Percentiles rank a stretch among this genome's conserved stretches.
Conservation (phyloP, 2,797 vertebrate genomes). For the Gambelia wislizenii region DNA sequence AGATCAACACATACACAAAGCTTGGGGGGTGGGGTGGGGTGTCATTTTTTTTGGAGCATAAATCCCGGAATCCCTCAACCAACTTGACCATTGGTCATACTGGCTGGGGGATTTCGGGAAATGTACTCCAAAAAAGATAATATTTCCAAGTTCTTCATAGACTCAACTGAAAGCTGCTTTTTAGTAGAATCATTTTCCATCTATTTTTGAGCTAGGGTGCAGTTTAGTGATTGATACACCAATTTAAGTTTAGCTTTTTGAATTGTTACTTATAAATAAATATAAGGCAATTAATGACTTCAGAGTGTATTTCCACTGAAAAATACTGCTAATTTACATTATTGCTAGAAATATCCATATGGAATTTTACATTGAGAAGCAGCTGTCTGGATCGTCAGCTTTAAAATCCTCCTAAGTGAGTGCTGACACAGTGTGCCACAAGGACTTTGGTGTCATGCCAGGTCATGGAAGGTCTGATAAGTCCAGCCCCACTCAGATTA, state of each 20-base stretch:
- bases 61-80: too few species aligned
- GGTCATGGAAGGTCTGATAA: constrained; percentile 13
- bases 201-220: not conserved
- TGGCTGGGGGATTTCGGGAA: too few species aligned
- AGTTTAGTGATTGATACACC: not conserved
- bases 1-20: not conserved
- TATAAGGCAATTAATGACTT: not conserved
- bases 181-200: not conserved
- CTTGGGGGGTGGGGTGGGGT: too few species aligned
- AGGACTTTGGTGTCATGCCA: not conserved
- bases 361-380: not conserved
- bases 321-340: not conserved
- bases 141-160: too few species aligned
- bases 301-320: not conserved
- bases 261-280: not conserved
- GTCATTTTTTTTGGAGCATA: too few species aligned
- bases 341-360: not conserved
- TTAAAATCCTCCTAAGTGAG: constrained; percentile 2
- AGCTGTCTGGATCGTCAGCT: not conserved
- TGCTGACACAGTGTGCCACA: not conserved
- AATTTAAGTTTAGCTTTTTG: not conserved
- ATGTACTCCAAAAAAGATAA: too few species aligned
- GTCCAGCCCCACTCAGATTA: accelerated
- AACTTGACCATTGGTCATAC: too few species aligned
- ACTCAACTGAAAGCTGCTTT: too few species aligned